These are phyloP conservation scores for Danio aesculapii DNA, from an alignment of 2,797 vertebrate genomes.

Conservation along the genomic window DNA sequence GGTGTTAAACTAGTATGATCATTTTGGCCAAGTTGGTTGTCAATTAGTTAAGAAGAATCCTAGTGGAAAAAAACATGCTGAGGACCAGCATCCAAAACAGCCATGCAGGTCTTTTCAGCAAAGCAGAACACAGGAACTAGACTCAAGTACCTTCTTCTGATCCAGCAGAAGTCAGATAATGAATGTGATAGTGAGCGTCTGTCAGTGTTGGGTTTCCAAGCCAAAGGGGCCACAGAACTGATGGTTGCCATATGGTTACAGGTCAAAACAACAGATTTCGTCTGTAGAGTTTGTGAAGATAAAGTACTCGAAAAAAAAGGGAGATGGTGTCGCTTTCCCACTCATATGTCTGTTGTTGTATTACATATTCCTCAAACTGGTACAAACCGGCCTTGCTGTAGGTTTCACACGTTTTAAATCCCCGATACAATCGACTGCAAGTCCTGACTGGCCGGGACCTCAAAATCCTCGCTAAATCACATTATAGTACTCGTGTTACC, in stretches of 20 bases:
- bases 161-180: conserved; percentile 66
- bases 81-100: conserved; percentile 10
- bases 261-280: conserved; percentile 71
- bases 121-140: conserved; percentile 28
- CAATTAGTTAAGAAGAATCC: background rate
- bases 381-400: background rate
- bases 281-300: conserved; percentile 59
- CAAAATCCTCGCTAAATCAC: conserved; percentile 45
- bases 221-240: conserved; percentile 56
- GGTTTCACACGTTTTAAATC: conserved; percentile 42
- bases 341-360: conserved; percentile 45
- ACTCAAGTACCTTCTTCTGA: conserved; percentile 65
- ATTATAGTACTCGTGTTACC: conserved; percentile 57
- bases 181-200: conserved; percentile 56
- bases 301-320: conserved; percentile 56
- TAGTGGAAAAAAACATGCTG: conserved; percentile 19
- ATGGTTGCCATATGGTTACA: conserved; percentile 76
- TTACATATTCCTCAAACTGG: conserved; percentile 27
- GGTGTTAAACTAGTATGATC: background rate
- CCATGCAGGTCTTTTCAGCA: conserved; percentile 24
- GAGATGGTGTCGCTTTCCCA: conserved; percentile 26
- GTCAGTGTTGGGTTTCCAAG: conserved; percentile 71
- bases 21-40: background rate
- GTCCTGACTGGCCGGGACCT: conserved; percentile 29
- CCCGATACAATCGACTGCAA: conserved; percentile 8